Evolutionary conservation across 2,113 vertebrate genomes (phyloP).

Genomic region (Tragelaphus imberbis): DNA sequence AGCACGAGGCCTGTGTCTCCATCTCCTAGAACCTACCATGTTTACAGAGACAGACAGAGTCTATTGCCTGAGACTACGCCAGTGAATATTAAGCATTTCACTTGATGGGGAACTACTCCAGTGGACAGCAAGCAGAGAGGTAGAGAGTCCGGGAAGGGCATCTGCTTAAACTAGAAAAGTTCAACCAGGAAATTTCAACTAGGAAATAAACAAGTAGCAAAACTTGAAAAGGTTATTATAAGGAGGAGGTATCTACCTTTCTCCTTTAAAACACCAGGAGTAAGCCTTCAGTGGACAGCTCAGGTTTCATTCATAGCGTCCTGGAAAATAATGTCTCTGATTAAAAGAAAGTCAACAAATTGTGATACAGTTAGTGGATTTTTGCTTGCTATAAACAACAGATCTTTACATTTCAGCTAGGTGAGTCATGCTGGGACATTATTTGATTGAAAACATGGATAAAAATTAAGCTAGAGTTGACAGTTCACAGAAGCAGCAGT

Average conservation of each 20-base stretch:
- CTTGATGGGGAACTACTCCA: background rate
- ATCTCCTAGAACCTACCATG: background rate
- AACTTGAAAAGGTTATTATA: background rate
- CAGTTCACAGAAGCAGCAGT: background rate
- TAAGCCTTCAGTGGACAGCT: background rate
- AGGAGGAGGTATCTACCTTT: background rate
- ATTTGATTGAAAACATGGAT: background rate
- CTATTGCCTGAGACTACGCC: background rate
- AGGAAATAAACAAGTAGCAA: background rate
- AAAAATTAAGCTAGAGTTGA: background rate
- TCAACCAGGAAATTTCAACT: background rate
- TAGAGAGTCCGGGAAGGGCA: fast-evolving
- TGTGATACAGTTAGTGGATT: background rate
- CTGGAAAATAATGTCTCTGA: background rate
- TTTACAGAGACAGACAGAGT: background rate
- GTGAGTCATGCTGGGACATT: background rate
- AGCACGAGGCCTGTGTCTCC: fast-evolving
- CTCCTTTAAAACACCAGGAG: background rate
- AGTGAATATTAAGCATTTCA: background rate
- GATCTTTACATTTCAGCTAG: background rate
- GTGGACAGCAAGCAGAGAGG: background rate
- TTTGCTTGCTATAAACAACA: background rate
- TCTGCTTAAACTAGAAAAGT: background rate
- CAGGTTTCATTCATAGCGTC: background rate
- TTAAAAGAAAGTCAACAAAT: background rate